A percentile compares a stretch with the other conserved stretches of the same genome.
Evolutionary conservation across 2,888 invertebrate species (phyloP).

Genomic region (Drosophila helvetica): DNA sequence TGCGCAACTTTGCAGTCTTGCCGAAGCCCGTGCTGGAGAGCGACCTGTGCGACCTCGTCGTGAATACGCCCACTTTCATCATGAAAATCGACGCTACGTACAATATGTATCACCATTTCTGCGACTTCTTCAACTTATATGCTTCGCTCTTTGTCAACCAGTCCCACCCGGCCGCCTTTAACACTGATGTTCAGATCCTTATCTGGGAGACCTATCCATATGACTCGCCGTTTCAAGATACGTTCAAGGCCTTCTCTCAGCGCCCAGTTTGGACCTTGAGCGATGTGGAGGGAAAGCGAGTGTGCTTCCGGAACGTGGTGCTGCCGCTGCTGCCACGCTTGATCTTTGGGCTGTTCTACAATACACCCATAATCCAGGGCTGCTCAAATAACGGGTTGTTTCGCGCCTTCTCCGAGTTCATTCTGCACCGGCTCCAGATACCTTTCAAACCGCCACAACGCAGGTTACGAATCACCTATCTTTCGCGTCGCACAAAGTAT

Average conservation of each 20-base stretch:
- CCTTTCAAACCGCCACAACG: conserved; percentile 64
- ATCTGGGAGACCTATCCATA: conserved; percentile 98
- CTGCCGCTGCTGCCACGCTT: conserved; percentile 97
- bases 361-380: conserved; percentile 97
- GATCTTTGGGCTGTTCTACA: conserved; percentile 98
- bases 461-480: conserved; percentile 90
- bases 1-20: conserved; percentile 91
- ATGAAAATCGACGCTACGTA: conserved; percentile 99
- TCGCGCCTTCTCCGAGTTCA: conserved; percentile 95
- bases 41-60: conserved; percentile 92
- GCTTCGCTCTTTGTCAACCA: conserved; percentile 96
- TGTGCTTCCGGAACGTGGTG: conserved; percentile 96
- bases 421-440: conserved; percentile 90
- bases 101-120: conserved; percentile 99
- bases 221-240: conserved; percentile 93
- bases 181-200: conserved; percentile 92
- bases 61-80: conserved; percentile 96
- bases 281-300: conserved; percentile 92
- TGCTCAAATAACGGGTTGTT: conserved; percentile 96
- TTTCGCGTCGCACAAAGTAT: conserved; percentile 94
- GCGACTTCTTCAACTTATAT: conserved; percentile 99
- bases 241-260: conserved; percentile 94
- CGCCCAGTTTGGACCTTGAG: conserved; percentile 95
- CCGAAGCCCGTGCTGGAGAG: conserved; percentile 86
- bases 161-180: conserved; percentile 89